Evolutionary conservation across 2,888 invertebrate species (phyloP).

Genomic region (Adineta ricciae): DNA sequence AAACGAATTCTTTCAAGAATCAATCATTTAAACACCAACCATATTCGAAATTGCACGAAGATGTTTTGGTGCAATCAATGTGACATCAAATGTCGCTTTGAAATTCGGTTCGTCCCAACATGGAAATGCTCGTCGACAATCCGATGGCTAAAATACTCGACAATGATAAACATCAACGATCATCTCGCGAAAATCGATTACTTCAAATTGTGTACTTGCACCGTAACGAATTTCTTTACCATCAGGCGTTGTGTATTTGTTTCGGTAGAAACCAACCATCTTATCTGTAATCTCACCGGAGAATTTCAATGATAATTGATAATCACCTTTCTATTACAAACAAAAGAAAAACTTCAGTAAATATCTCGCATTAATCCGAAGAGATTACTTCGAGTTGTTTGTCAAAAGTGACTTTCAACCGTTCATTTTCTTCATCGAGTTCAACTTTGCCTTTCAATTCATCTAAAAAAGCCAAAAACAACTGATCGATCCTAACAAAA

Average conservation of each 20-base stretch:
- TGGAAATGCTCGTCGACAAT: slow-evolving; percentile 72
- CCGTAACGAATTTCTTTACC: slow-evolving; percentile 67
- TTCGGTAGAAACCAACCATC: slow-evolving; percentile 87
- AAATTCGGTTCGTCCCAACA: slow-evolving; percentile 81
- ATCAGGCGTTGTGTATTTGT: slow-evolving; percentile 63
- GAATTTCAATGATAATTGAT: slow-evolving; percentile 51
- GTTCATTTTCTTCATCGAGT: neutral
- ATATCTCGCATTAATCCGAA: too few relatives aligned
- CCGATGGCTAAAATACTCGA: slow-evolving; percentile 3
- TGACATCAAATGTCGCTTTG: slow-evolving; percentile 75
- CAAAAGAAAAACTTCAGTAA: neutral
- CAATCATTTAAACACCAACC: slow-evolving; percentile 44
- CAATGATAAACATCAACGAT: neutral
- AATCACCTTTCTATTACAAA: neutral
- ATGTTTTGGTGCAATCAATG: slow-evolving; percentile 68
- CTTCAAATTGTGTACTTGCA: slow-evolving; percentile 67
- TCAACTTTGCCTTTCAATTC: neutral
- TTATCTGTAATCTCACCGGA: slow-evolving; percentile 78
- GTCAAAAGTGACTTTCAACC: neutral
- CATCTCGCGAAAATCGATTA: slow-evolving; percentile 35
- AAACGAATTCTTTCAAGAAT: neutral
- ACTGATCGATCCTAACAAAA: too few relatives aligned
- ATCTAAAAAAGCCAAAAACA: neutral
- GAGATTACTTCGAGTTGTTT: neutral
- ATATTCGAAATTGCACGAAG: slow-evolving; percentile 81